A percentile compares a stretch with the other conserved stretches of the same genome.
These are phyloP conservation scores for Capreolus pygargus DNA, from an alignment of 2,113 vertebrate genomes.

Conservation along the genomic window DNA sequence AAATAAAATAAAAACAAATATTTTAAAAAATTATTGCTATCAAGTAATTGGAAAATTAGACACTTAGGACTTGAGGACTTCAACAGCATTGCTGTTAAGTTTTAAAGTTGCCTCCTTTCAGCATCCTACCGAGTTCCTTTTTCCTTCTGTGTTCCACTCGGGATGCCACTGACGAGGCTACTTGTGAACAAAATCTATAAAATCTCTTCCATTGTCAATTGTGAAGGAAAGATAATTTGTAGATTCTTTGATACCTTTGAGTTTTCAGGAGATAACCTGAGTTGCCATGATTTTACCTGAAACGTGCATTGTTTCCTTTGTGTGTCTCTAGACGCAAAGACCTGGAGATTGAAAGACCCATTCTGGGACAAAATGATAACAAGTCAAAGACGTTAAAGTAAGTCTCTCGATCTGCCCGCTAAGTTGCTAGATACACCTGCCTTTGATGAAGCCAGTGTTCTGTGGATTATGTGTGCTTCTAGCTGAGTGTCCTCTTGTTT, in stretches of 20 bases:
- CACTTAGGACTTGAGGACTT: neutral
- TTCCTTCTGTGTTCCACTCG: neutral
- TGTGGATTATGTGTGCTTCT: neutral
- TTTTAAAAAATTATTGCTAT: neutral
- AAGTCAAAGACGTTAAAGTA: constrained; percentile 92
- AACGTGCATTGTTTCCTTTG: constrained; percentile 43
- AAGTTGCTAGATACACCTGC: neutral
- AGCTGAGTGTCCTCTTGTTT: constrained; percentile 14
- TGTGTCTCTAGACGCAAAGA: constrained; percentile 89
- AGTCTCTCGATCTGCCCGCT: constrained; percentile 66
- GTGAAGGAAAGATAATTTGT: neutral
- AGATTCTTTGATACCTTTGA: neutral
- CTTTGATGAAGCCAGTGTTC: neutral
- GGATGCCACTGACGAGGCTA: neutral
- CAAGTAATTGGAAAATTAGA: constrained; percentile 14
- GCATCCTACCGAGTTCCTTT: neutral
- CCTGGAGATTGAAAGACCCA: constrained; percentile 93
- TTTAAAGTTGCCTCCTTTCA: neutral
- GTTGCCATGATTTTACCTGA: constrained; percentile 14
- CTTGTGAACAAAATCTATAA: neutral
- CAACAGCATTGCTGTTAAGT: neutral
- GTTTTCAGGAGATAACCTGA: neutral
- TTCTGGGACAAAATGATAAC: constrained; percentile 87
- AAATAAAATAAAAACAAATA: neutral
- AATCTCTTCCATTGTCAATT: neutral